Evolutionary conservation across 1,140 invertebrate genomes (phyloP), one percentile per base, ranked within the genome.

Genomic region (Berghia stephanieae): DNA sequence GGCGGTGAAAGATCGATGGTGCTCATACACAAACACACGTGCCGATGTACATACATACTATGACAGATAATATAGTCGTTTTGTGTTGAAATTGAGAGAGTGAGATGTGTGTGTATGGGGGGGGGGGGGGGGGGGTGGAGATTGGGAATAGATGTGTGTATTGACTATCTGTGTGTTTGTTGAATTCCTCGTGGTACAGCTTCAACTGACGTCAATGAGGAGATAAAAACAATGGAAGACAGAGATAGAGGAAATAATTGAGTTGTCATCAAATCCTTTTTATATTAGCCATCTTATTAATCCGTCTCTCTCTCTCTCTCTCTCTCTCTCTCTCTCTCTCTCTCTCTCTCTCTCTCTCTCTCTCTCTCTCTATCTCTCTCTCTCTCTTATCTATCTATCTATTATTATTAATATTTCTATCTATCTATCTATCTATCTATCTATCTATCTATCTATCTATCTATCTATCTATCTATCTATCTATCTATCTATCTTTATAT

Each of bases 281-380:
- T n/a, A n/a, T n/a, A n/a, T n/a, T n/a, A n/a, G n/a, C 2, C 36
- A 63, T 63, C 10, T 63, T 68, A 34, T 68, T 10, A 36, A 34
- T 16, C 18, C 40, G 18, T 68, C 13, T 68, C 18, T 68, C 13
- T 16, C 18, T 68, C 13, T 68, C 18, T 68, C 13, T 68, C 18
- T 68, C 13, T 68, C 31, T 75, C 24, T 68, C 3, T 68, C 16
- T 52, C 38, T 71, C 13, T 52, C 38, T 52, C 16, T 52, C 43
- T 52, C 13, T 71, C 43, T 36, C 16, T 49, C 43, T 52, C 16
- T 52, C 43, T 49, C 13, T 55, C 49, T 74, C 27, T 55, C 8
- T 55, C 27, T 74, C 46, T 40, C n/a, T 57, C 40, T n/a, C n/a
- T n/a, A n/a, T n/a, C 49, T 55, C 3, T 36, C 71, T 55, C 31